Evolutionary conservation across 1,140 invertebrate genomes (phyloP).

Genomic region (Lutraria rhynchaena): DNA sequence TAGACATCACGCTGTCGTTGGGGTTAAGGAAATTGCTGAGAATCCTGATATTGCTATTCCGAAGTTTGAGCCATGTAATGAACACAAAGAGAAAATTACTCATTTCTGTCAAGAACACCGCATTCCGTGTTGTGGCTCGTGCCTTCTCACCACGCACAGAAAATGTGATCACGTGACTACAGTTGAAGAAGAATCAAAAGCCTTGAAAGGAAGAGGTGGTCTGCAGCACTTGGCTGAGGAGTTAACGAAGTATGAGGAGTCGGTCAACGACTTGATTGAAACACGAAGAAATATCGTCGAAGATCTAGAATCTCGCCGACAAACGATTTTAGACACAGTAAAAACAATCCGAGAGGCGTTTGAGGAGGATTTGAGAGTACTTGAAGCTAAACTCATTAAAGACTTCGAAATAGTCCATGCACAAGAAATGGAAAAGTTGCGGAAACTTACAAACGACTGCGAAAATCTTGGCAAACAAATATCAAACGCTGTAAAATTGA

Average conservation of each 20-base stretch:
- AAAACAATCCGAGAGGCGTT: conserved; percentile 38
- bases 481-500: conserved; percentile 25
- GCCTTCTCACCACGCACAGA: conserved; percentile 29
- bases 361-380: conserved; percentile 36
- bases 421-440: conserved; percentile 42
- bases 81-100: conserved; percentile 48
- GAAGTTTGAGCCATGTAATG: conserved; percentile 39
- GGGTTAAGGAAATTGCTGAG: conserved; percentile 47
- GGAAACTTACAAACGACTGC: conserved; percentile 27
- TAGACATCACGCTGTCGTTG: conserved; percentile 44
- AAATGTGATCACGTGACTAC: conserved; percentile 49
- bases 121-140: conserved; percentile 37
- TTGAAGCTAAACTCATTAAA: conserved; percentile 37
- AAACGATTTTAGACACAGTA: conserved; percentile 36
- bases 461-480: conserved; percentile 56
- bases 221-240: neutral
- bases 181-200: conserved; percentile 28
- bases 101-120: conserved; percentile 53
- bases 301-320: conserved; percentile 24
- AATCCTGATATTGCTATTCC: conserved; percentile 52
- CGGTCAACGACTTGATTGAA: conserved; percentile 15
- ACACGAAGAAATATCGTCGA: conserved; percentile 39
- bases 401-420: conserved; percentile 50
- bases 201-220: conserved; percentile 29
- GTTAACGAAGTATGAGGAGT: conserved; percentile 30